A percentile compares a stretch with the other conserved stretches of the same genome.
phyloP scores from a whole-genome alignment of 2,797 vertebrate species.

The Aythya fuligula region DNA sequence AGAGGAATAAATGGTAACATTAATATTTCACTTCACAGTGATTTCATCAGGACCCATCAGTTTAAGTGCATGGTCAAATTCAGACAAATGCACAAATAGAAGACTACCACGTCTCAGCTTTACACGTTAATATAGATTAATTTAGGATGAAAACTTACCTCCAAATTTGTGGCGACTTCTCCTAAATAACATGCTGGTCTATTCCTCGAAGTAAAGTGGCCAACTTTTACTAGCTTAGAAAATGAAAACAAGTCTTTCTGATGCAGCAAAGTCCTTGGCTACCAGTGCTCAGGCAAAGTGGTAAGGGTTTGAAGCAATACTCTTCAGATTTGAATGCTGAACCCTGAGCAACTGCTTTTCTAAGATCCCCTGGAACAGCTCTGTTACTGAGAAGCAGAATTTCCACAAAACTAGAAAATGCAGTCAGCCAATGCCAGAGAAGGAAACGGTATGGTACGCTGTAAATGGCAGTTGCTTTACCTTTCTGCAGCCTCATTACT shows the following conservation, averaged over 20 bases:
- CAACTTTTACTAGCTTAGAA: background rate
- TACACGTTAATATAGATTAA: background rate
- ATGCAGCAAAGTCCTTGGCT: background rate
- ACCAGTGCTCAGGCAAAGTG: background rate
- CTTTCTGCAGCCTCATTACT: background rate
- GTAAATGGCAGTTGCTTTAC: background rate
- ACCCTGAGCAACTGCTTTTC: background rate
- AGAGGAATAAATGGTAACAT: background rate
- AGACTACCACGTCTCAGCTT: background rate
- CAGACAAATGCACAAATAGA: background rate
- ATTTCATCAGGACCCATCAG: background rate
- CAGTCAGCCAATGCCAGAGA: background rate
- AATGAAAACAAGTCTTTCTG: background rate
- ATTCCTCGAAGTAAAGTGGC: background rate
- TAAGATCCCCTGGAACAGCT: background rate
- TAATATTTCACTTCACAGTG: background rate
- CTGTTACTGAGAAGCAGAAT: background rate
- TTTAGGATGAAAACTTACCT: background rate
- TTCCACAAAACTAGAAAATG: background rate
- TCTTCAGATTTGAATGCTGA: background rate
- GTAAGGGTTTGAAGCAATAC: background rate
- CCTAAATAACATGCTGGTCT: background rate
- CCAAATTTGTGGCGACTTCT: background rate
- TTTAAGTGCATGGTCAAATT: background rate
- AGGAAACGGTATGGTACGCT: accelerated